Percentiles rank a stretch among this genome's conserved stretches.
Conservation (phyloP, 2,797 vertebrate species). For the Microctenopoma lineatum region DNA sequence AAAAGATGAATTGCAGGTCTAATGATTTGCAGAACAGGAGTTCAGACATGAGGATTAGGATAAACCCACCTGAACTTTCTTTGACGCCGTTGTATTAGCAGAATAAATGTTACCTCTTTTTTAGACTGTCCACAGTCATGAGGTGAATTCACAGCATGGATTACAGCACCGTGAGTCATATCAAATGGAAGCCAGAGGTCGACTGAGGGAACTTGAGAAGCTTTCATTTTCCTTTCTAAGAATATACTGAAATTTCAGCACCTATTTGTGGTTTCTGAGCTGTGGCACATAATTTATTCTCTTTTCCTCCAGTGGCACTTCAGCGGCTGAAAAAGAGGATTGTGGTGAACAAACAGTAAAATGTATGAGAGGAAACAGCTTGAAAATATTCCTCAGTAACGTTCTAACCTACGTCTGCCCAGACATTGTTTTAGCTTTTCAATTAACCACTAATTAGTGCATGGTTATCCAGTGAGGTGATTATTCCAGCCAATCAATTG, state of each 20-base stretch:
- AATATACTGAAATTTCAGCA: slow-evolving; percentile 28
- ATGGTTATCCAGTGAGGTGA: slow-evolving; percentile 59
- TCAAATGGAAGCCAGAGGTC: slow-evolving; percentile 19
- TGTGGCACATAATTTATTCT: slow-evolving; percentile 43
- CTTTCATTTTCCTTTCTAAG: slow-evolving; percentile 35
- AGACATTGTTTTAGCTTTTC: slow-evolving; percentile 62
- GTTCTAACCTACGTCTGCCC: slow-evolving; percentile 39
- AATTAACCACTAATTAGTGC: slow-evolving; percentile 75
- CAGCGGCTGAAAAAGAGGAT: slow-evolving; percentile 25
- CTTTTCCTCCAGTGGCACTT: slow-evolving; percentile 11
- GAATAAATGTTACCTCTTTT: slow-evolving; percentile 1
- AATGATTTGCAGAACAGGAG: slow-evolving; percentile 19
- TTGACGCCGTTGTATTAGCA: slow-evolving; percentile 30
- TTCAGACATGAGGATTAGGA: slow-evolving; percentile 1
- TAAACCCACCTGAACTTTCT: slow-evolving; percentile 18
- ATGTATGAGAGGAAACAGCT: slow-evolving; percentile 22
- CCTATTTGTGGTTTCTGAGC: slow-evolving; percentile 23
- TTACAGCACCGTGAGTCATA: slow-evolving; percentile 11
- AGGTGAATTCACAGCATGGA: slow-evolving; percentile 9
- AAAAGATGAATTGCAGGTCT: slow-evolving; percentile 28
- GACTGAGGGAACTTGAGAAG: slow-evolving; percentile 7
- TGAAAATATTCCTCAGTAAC: slow-evolving; percentile 16
- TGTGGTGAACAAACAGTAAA: neutral
- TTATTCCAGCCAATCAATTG: slow-evolving; percentile 79
- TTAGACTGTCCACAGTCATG: slow-evolving; percentile 3